Evolutionary conservation across 2,797 vertebrate species (phyloP).

Genomic region (Xenopus petersii): DNA sequence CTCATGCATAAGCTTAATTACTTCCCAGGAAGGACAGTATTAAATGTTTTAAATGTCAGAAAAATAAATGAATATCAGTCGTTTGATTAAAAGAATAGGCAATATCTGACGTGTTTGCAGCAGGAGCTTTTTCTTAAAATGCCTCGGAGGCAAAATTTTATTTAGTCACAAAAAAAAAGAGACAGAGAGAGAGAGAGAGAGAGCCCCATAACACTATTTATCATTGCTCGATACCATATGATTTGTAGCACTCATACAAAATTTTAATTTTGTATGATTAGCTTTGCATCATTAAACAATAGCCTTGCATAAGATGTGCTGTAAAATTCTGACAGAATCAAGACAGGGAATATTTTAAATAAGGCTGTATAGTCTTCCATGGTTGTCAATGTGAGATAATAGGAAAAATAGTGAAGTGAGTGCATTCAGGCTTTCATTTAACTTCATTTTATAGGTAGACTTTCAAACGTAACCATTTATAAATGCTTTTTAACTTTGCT

Average conservation of each 20-base stretch:
- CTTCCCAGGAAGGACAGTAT: slow-evolving; percentile 76
- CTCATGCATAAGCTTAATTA: slow-evolving; percentile 84
- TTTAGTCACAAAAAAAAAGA: slow-evolving; percentile 80
- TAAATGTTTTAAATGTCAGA: slow-evolving; percentile 86
- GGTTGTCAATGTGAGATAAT: slow-evolving; percentile 79
- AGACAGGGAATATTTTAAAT: slow-evolving; percentile 85
- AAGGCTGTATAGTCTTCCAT: slow-evolving; percentile 73
- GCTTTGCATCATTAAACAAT: slow-evolving; percentile 97
- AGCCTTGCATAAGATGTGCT: slow-evolving; percentile 81
- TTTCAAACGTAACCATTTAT: slow-evolving; percentile 68
- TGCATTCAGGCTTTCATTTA: slow-evolving; percentile 70
- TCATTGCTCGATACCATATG: slow-evolving; percentile 88
- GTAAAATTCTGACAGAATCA: slow-evolving; percentile 83
- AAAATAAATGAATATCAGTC: slow-evolving; percentile 88
- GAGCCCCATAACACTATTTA: slow-evolving; percentile 88
- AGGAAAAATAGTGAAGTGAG: slow-evolving; percentile 70
- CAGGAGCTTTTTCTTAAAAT: slow-evolving; percentile 80
- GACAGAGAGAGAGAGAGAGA: slow-evolving; percentile 65
- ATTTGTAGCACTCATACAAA: slow-evolving; percentile 85
- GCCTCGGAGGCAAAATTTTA: slow-evolving; percentile 88
- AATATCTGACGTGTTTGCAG: slow-evolving; percentile 83
- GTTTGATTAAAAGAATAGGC: slow-evolving; percentile 87
- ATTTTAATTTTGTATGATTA: slow-evolving; percentile 99
- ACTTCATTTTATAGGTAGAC: slow-evolving; percentile 70
- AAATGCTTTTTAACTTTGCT: slow-evolving; percentile 69